Evolutionary conservation across 2,888 invertebrate genomes (phyloP), one percentile per base, ranked within the genome.

Genomic region (Brassicogethes aeneus): DNA sequence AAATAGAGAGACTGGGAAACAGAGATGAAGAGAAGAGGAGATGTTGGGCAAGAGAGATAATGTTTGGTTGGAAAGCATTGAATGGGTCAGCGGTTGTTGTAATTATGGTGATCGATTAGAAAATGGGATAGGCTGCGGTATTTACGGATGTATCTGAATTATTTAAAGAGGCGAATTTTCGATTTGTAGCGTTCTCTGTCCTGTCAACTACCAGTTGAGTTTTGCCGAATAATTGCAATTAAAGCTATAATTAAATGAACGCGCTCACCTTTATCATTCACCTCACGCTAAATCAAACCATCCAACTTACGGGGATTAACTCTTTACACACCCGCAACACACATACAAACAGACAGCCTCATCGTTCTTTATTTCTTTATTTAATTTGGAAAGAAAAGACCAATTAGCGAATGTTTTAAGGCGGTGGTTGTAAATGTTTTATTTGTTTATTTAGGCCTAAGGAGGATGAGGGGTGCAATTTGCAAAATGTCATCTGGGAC

Each of bases 91-190:
- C 23, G 23, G 23, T 23, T 23, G 23, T 23, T 23, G 23, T 23
- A 23, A 23, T 23, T 23, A 23, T 23, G 10, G 23, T 23, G 23
- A 23, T 23, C 23, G 23, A 23, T 23, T 23, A 23, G 23, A 23
- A 23, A 23, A 23, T 23, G 23, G 5, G 23, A 10, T 23, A 10
- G 5, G 23, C 5, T 23, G 23, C 23, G 23, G 23, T 23, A 23
- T 23, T 23, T 23, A 23, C 23, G 33, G 14, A 14, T 36, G 16
- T 36, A 17, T 36, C 36, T 36, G 17, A 36, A 36, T 36, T 17
- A 36, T 36, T 14, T 16, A 12, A 17, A 36, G 36, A 16, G 36
- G 36, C 17, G 17, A 36, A 36, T 36, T 36, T 16, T 36, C 36
- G 3, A 23, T 23, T 23, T 23, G 23, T 23, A 10, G 23, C 10